Percentiles rank a stretch among this genome's conserved stretches.
Evolutionary conservation across 2,888 invertebrate species (phyloP).

Genomic region (Ormyrus pomaceus): DNA sequence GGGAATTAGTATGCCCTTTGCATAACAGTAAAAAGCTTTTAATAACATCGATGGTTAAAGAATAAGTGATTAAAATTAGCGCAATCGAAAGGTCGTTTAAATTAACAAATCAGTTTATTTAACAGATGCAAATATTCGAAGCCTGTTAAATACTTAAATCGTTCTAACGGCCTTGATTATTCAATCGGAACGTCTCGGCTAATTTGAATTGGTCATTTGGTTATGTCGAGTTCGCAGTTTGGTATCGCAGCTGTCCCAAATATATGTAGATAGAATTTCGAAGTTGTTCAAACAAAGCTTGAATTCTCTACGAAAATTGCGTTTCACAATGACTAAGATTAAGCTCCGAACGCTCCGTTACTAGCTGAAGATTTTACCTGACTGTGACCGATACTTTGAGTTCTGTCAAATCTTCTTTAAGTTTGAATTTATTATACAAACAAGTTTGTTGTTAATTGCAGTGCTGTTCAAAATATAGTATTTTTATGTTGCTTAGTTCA

Average conservation of each 20-base stretch:
- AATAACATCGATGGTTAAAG: no score
- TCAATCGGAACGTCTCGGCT: slow-evolving; percentile 17
- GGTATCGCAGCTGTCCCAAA: slow-evolving; percentile 35
- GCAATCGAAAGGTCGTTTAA: not conserved
- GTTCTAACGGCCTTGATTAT: slow-evolving; percentile 10
- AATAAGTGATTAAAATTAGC: no score
- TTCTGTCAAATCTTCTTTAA: no score
- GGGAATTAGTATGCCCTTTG: no score
- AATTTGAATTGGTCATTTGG: slow-evolving; percentile 46
- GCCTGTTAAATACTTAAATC: not conserved
- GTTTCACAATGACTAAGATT: slow-evolving; percentile 4
- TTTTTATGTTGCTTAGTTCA: no score
- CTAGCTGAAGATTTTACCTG: no score
- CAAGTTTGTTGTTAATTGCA: no score
- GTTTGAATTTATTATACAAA: no score
- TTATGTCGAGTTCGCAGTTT: not conserved
- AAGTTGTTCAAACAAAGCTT: slow-evolving; percentile 26
- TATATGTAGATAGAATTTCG: slow-evolving; percentile 48
- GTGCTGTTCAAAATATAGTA: no score
- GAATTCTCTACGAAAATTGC: slow-evolving; percentile 2
- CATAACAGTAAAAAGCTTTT: no score
- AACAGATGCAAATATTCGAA: slow-evolving; percentile 1
- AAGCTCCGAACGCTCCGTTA: not conserved
- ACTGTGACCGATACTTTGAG: no score
- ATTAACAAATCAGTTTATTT: not conserved